phyloP scores from a whole-genome alignment of 2,797 vertebrate species.

The Acrocephalus scirpaceus region DNA sequence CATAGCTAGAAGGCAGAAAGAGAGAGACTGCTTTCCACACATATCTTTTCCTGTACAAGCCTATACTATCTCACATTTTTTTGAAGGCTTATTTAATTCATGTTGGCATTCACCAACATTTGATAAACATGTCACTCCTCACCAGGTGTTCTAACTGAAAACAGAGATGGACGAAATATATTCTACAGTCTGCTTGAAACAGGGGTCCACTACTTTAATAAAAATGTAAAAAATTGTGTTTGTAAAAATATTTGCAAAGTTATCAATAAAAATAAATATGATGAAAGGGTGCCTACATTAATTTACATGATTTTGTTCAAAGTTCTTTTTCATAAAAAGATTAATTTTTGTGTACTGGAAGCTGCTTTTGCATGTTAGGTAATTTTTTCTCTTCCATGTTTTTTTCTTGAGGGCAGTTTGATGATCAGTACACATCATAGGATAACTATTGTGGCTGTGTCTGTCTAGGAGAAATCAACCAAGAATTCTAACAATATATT shows the following conservation, averaged over 20 bases:
- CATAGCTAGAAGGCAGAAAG: conserved; percentile 60
- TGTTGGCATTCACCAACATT: conserved; percentile 74
- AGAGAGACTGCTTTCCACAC: conserved; percentile 52
- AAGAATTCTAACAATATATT: conserved; percentile 53
- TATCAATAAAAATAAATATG: conserved; percentile 48
- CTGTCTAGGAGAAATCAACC: conserved; percentile 37
- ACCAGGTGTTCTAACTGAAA: conserved; percentile 72
- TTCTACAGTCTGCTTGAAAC: conserved; percentile 22
- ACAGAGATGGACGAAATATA: conserved; percentile 31
- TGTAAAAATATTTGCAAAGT: conserved; percentile 42
- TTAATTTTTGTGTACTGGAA: background rate
- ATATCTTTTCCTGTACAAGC: conserved; percentile 25
- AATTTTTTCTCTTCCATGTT: conserved; percentile 15
- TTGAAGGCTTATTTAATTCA: conserved; percentile 76
- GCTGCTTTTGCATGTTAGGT: conserved; percentile 11
- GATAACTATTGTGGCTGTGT: conserved; percentile 12
- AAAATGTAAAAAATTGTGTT: conserved; percentile 11
- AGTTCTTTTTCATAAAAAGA: background rate
- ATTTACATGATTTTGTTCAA: conserved; percentile 17
- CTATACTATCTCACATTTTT: conserved; percentile 61
- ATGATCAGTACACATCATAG: background rate
- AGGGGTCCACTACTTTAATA: conserved; percentile 28
- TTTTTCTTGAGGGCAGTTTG: conserved; percentile 11
- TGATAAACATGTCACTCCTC: conserved; percentile 76
- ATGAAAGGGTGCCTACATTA: conserved; percentile 38